Evolutionary conservation across 2,797 vertebrate genomes (phyloP).

Genomic region (Smutsia gigantea): DNA sequence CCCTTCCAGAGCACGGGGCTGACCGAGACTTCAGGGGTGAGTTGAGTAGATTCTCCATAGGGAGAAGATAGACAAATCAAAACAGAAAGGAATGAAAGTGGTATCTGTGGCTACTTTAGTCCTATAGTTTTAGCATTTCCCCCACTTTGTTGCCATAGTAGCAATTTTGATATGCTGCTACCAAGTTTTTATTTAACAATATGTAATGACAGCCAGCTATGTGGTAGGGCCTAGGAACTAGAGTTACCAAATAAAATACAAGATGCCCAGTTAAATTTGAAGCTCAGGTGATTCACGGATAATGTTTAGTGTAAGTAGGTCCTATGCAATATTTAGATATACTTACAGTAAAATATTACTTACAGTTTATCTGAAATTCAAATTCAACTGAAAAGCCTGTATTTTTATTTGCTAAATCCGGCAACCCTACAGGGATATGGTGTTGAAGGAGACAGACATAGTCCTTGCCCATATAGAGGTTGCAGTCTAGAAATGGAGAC

Average conservation of each 20-base stretch:
- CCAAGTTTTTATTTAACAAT: slow-evolving; percentile 49
- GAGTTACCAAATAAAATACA: slow-evolving; percentile 31
- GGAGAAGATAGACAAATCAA: slow-evolving; percentile 15
- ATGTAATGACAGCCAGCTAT: background rate
- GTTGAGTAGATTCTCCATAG: background rate
- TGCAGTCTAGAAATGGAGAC: background rate
- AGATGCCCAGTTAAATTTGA: background rate
- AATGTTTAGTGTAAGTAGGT: slow-evolving; percentile 14
- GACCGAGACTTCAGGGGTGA: background rate
- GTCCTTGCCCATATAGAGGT: background rate
- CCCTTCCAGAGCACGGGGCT: background rate
- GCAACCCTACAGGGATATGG: background rate
- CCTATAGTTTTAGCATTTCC: slow-evolving; percentile 9
- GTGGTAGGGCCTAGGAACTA: background rate
- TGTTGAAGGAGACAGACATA: background rate
- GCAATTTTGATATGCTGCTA: slow-evolving; percentile 26
- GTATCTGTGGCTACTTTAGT: background rate
- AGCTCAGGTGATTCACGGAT: slow-evolving; percentile 17
- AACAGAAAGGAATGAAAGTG: slow-evolving; percentile 44
- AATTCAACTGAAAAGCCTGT: slow-evolving; percentile 2
- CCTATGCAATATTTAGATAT: background rate
- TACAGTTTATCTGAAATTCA: background rate
- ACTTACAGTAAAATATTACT: slow-evolving; percentile 27
- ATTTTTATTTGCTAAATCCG: slow-evolving; percentile 29
- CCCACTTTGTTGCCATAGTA: slow-evolving; percentile 44